These are phyloP conservation scores for Scleropages formosus DNA, from an alignment of 2,797 vertebrate genomes.

Conservation along the genomic window DNA sequence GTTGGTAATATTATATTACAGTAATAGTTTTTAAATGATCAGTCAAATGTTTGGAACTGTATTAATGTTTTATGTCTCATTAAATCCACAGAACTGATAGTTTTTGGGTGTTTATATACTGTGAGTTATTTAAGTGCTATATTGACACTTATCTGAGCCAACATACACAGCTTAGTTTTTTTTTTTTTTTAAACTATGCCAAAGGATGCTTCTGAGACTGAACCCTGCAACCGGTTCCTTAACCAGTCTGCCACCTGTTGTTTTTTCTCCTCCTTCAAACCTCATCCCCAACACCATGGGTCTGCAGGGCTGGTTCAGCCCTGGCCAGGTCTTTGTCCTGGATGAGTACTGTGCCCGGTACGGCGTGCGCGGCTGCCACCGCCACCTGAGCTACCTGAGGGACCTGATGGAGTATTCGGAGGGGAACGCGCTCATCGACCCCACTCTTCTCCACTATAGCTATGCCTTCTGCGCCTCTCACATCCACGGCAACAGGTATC, in stretches of 20 bases:
- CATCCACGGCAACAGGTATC: slow-evolving; percentile 92
- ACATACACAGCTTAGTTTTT: background rate
- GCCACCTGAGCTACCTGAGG: slow-evolving; percentile 91
- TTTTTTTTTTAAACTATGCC: background rate
- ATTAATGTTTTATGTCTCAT: too few relatives aligned
- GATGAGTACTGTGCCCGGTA: slow-evolving; percentile 96
- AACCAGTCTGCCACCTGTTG: background rate
- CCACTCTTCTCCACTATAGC: slow-evolving; percentile 96
- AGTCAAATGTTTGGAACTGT: background rate
- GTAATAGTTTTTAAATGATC: background rate
- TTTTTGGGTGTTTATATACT: too few relatives aligned
- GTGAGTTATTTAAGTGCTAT: too few relatives aligned
- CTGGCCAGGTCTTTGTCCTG: slow-evolving; percentile 92
- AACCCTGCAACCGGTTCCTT: too few relatives aligned
- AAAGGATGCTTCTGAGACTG: too few relatives aligned
- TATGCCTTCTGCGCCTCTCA: slow-evolving; percentile 98
- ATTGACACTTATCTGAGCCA: too few relatives aligned
- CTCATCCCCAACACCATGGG: background rate
- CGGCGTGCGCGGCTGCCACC: slow-evolving; percentile 88
- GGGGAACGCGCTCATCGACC: slow-evolving; percentile 85
- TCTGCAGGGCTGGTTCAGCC: slow-evolving; percentile 93
- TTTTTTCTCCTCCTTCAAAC: background rate
- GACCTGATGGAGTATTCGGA: slow-evolving; percentile 91
- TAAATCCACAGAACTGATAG: too few relatives aligned
- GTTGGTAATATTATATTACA: too few relatives aligned